Percentiles rank a stretch among this genome's conserved stretches.
These are phyloP conservation scores for Pristiophorus japonicus DNA, from an alignment of 2,113 vertebrate species.

Conservation along the genomic window DNA sequence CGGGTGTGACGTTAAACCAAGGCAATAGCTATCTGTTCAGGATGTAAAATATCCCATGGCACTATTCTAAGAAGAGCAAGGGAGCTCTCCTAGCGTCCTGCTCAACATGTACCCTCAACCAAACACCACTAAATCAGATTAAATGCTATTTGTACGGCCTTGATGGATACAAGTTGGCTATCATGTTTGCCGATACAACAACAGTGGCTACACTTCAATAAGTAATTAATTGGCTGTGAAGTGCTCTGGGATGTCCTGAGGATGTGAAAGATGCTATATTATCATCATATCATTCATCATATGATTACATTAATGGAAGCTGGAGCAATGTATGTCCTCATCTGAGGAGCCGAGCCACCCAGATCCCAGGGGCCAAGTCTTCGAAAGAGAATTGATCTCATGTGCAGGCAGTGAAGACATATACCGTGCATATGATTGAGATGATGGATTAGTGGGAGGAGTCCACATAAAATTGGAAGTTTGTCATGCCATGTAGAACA, in stretches of 20 bases:
- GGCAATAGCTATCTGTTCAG: neutral
- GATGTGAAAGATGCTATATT: neutral
- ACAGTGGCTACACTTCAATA: too few relatives aligned
- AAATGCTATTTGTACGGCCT: neutral
- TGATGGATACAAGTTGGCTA: neutral
- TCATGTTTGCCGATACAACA: too few relatives aligned
- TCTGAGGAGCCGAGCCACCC: neutral
- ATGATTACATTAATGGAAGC: neutral
- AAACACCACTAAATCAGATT: neutral
- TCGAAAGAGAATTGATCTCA: neutral
- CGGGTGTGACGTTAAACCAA: neutral
- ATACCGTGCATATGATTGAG: neutral
- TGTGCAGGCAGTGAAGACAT: neutral
- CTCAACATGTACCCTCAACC: neutral
- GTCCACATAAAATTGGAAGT: neutral
- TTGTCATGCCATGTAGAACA: neutral
- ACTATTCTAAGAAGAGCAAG: neutral
- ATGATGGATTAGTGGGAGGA: neutral
- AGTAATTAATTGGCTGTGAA: too few relatives aligned
- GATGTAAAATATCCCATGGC: neutral
- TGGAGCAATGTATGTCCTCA: neutral
- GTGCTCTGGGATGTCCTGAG: neutral
- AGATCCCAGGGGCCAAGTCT: neutral
- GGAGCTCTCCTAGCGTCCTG: neutral
- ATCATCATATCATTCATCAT: too few relatives aligned